phyloP scores from a whole-genome alignment of 2,113 vertebrate genomes.

The Sander lucioperca region DNA sequence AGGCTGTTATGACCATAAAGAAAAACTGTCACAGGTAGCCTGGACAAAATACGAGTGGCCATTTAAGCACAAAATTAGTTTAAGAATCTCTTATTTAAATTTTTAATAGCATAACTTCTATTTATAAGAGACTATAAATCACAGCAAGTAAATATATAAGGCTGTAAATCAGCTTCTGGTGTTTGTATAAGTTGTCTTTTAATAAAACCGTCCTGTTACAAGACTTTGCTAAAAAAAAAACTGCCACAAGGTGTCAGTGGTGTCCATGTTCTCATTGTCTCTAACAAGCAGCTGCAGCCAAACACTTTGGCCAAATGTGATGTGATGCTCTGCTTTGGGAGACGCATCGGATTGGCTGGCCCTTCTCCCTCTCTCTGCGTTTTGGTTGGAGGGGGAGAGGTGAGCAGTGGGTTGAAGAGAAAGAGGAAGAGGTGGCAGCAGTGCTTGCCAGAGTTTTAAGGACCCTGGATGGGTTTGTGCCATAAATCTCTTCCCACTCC shows the following conservation, averaged over 20 bases:
- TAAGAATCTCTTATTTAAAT: background rate
- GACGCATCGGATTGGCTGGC: conserved; percentile 60
- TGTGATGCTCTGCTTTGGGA: conserved; percentile 58
- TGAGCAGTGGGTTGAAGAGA: conserved; percentile 37
- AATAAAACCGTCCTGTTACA: background rate
- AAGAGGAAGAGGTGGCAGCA: conserved; percentile 62
- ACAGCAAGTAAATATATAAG: background rate
- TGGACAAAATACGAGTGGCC: background rate
- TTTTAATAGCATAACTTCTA: background rate
- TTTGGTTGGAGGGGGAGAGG: conserved; percentile 73
- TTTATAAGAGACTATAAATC: background rate
- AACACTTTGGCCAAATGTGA: conserved; percentile 46
- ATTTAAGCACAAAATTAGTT: background rate
- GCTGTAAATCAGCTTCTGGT: conserved; percentile 50
- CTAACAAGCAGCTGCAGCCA: conserved; percentile 31
- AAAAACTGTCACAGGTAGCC: background rate
- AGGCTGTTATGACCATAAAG: conserved; percentile 9
- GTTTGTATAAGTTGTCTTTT: conserved; percentile 26
- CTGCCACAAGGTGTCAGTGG: conserved; percentile 85
- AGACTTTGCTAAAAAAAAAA: background rate
- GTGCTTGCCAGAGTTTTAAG: conserved; percentile 82
- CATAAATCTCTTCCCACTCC: conserved; percentile 86
- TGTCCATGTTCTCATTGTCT: conserved; percentile 75
- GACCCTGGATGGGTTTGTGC: conserved; percentile 76
- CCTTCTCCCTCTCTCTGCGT: conserved; percentile 31